phyloP scores from a whole-genome alignment of 2,113 vertebrate genomes.

The Uria lomvia region DNA sequence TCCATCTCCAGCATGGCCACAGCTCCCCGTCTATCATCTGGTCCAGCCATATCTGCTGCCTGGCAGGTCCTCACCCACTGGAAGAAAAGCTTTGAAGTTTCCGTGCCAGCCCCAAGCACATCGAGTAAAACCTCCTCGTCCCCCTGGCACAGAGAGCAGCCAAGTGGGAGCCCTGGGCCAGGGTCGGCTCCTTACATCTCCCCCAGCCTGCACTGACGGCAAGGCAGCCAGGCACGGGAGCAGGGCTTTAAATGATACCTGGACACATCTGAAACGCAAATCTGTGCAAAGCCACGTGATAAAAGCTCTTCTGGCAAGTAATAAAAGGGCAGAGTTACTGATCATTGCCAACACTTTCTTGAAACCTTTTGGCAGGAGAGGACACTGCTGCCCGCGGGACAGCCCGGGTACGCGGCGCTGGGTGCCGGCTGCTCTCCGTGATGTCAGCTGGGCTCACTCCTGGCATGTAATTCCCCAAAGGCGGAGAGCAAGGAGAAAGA shows the following conservation, averaged over 20 bases:
- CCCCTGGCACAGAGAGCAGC: fast-evolving
- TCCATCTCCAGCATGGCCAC: background rate
- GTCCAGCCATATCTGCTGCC: background rate
- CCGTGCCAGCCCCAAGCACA: background rate
- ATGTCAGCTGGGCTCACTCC: background rate
- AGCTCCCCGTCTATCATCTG: background rate
- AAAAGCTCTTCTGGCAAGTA: background rate
- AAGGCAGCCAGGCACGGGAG: background rate
- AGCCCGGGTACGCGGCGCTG: fast-evolving
- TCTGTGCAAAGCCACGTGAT: background rate
- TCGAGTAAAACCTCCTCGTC: background rate
- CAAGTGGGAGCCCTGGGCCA: fast-evolving
- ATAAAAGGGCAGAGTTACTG: background rate
- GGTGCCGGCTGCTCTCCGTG: background rate
- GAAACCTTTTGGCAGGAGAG: background rate
- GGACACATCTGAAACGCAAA: background rate
- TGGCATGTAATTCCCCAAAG: background rate
- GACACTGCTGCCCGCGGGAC: background rate
- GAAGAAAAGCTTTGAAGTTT: background rate
- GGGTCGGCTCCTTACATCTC: background rate
- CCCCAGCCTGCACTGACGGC: fast-evolving
- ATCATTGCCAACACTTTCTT: background rate
- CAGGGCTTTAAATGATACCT: background rate
- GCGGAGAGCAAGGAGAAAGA: background rate
- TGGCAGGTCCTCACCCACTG: background rate